Conservation (phyloP, 2,797 vertebrate genomes). For the Girardinus metallicus region DNA sequence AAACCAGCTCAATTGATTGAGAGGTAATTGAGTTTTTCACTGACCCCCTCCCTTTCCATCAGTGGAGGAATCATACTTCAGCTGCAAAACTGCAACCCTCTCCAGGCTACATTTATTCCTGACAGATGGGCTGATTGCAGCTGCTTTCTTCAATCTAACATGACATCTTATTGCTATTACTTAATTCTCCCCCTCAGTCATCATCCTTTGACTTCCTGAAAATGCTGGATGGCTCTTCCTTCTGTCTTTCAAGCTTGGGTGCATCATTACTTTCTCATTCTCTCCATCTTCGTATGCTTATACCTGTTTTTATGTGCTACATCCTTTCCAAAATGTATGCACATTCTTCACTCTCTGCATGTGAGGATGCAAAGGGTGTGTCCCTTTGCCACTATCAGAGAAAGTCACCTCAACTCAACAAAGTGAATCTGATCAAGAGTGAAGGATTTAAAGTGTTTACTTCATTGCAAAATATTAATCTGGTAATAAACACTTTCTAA, state of each 20-base stretch:
- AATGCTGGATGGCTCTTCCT: conserved; percentile 24
- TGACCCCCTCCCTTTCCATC: conserved; percentile 67
- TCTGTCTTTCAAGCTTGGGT: conserved; percentile 42
- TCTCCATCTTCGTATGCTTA: conserved; percentile 21
- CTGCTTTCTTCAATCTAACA: conserved; percentile 62
- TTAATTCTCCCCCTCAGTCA: conserved; percentile 54
- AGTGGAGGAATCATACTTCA: conserved; percentile 52
- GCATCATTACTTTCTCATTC: conserved; percentile 19
- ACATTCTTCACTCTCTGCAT: conserved; percentile 14
- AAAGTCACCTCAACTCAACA: neutral
- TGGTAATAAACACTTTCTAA: neutral
- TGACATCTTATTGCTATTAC: conserved; percentile 64
- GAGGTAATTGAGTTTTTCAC: conserved; percentile 59
- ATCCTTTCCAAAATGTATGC: conserved; percentile 17
- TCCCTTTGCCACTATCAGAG: neutral
- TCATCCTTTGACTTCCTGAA: conserved; percentile 52
- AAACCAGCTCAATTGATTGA: conserved; percentile 53
- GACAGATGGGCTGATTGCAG: conserved; percentile 68
- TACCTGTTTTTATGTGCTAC: conserved; percentile 13
- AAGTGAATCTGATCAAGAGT: neutral
- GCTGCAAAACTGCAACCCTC: conserved; percentile 44
- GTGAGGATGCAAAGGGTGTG: neutral
- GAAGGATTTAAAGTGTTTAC: neutral
- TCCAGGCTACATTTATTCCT: conserved; percentile 56
- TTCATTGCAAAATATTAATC: neutral